These are phyloP conservation scores for Mayetiola destructor DNA, from an alignment of 2,888 invertebrate genomes.

Conservation along the genomic window DNA sequence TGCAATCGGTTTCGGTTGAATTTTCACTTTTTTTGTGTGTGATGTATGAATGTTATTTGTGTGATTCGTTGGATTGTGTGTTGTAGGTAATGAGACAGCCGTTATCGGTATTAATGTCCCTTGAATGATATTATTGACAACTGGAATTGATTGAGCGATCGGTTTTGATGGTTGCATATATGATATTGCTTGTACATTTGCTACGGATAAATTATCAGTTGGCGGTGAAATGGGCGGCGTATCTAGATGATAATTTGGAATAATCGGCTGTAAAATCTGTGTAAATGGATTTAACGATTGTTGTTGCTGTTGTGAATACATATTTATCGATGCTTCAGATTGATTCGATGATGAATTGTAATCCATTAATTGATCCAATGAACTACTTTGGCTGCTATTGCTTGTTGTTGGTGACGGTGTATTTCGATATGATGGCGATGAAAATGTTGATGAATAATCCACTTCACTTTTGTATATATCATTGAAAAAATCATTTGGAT, in stretches of 20 bases:
- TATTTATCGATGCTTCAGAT: neutral
- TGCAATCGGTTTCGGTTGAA: constrained; percentile 24
- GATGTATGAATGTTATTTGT: neutral
- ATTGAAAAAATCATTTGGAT: constrained; percentile 29
- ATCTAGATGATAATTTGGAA: constrained; percentile 20
- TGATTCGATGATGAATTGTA: neutral
- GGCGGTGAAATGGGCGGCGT: constrained; percentile 29
- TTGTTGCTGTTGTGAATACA: neutral
- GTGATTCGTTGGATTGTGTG: neutral
- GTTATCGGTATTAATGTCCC: constrained; percentile 26
- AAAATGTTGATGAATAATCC: constrained; percentile 15
- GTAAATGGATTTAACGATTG: neutral
- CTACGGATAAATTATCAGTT: constrained; percentile 17
- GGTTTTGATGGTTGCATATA: constrained; percentile 15
- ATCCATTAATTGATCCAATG: constrained; percentile 11
- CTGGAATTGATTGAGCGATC: constrained; percentile 15
- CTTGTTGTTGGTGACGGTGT: constrained; percentile 31
- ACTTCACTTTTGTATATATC: constrained; percentile 22
- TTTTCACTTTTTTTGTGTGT: constrained; percentile 25
- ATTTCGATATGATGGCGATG: constrained; percentile 21
- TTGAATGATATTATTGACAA: constrained; percentile 21
- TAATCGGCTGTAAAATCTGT: neutral
- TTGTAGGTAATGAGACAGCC: constrained; percentile 20
- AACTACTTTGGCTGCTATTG: neutral
- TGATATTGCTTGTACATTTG: constrained; percentile 13